Base-by-base conservation (phyloP, 2,113 vertebrate species). In the Clinocottus analis region DNA sequence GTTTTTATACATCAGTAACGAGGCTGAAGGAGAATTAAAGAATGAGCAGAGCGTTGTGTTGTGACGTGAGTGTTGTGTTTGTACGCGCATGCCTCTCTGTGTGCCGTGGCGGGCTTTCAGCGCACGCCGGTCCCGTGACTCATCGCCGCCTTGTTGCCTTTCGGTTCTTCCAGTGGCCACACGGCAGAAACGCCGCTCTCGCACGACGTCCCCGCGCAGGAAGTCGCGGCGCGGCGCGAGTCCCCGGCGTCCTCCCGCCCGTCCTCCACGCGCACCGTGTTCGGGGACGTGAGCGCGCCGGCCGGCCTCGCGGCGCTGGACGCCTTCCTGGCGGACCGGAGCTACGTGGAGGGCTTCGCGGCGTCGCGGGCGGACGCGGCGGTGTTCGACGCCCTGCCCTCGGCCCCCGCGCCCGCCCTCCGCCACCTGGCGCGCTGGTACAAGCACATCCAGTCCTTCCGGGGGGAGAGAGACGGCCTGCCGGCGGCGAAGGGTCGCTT, bases 391-490 rank as follows among this genome's bases (percentile, higher is more conserved):
- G 95, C 96, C 3, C 78, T 99, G 21, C 94, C 93, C 0, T 85
- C 91, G 1, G 92, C 96, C 0, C 98, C 98, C 1, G 86, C 96
- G 1, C 86, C 94, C 1, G 94, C 95, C 6, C 87, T 99, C 31
- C 96, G 82, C 74, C 98, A 99, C 78, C 96, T 97, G 21, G 89
- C 96, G 7, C 96, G 98, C 23, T 99, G 98, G 98, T 99, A 97
- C 89, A 97, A 96, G 80, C 98, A 99, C 73, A 97, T 99, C 72
- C 96, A 95, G 79, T 97, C 97, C 6, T 98, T 97, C 1, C 96
- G 96, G 56, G 95, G 93, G 59, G 96, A 97, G 35, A 95, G 96
- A 74, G 83, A 90, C 49, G 94, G 93, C 76, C 94, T 99, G 45
- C 98, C 97, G 4, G 94, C 95, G 65, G 94, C 97, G 37, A 96